Evolutionary conservation across 92 coral and sea anemone genomes (phyloP).

Genomic region (Meandrina meandrites): DNA sequence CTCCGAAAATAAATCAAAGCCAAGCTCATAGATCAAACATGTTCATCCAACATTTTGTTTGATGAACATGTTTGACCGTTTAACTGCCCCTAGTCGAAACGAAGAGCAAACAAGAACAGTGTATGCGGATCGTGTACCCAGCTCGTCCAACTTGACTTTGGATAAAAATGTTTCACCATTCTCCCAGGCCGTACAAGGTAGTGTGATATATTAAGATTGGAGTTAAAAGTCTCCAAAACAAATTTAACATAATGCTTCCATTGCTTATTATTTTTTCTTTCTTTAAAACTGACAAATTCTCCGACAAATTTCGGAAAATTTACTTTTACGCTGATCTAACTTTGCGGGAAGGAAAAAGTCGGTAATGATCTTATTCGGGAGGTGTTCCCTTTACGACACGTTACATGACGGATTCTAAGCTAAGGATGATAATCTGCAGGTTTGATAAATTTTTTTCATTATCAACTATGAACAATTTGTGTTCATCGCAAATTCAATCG

Average conservation of each 20-base stretch:
- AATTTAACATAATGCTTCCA: not conserved
- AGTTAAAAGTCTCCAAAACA: not conserved
- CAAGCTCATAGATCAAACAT: not conserved
- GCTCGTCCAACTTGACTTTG: not conserved
- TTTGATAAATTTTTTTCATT: not conserved
- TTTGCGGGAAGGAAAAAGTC: not conserved
- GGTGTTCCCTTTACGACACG: slow-evolving; percentile 3
- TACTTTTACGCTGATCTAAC: slow-evolving; percentile 5
- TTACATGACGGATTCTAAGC: not conserved
- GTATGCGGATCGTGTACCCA: not conserved
- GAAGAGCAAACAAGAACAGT: not conserved
- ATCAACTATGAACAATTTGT: not conserved
- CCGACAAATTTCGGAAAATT: not conserved
- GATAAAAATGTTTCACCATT: not conserved
- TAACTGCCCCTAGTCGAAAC: not conserved
- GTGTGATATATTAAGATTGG: not conserved
- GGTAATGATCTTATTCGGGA: slow-evolving; percentile 17
- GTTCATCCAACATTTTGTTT: not conserved
- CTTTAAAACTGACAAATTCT: not conserved
- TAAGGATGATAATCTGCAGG: not conserved
- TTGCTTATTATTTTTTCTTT: not conserved
- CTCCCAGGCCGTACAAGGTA: not conserved
- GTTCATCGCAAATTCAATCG: not conserved
- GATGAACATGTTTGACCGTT: not conserved
- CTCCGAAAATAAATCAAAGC: not conserved